A percentile compares a stretch with the other conserved stretches of the same genome.
Conservation (phyloP, 2,113 vertebrate species). For the Callipepla squamata region DNA sequence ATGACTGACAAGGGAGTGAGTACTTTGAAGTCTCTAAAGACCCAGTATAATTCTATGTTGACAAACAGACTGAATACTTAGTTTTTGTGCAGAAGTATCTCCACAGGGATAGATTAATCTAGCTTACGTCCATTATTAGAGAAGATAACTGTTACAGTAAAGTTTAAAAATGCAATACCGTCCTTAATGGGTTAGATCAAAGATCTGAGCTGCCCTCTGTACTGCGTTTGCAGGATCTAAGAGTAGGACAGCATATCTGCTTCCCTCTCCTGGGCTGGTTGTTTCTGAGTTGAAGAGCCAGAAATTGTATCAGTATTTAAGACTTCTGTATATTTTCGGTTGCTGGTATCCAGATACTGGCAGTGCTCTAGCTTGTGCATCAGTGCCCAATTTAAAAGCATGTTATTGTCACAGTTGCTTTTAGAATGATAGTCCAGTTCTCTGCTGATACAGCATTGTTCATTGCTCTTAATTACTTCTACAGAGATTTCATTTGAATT, state of each 20-base stretch:
- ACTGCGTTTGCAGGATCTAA: not conserved
- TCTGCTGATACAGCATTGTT: constrained; percentile 31
- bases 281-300: not conserved
- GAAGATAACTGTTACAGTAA: not conserved
- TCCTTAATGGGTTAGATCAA: not conserved
- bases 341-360: constrained; percentile 6
- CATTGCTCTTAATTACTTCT: not conserved
- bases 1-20: not conserved
- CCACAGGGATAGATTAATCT: not conserved
- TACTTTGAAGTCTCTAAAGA: not conserved
- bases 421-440: not conserved
- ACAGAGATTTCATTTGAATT: not conserved
- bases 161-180: too few relatives aligned
- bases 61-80: not conserved
- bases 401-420: not conserved
- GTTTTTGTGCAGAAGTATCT: not conserved
- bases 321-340: not conserved
- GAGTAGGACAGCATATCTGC: not conserved
- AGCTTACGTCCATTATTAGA: not conserved
- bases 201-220: not conserved
- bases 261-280: not conserved
- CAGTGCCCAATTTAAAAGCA: constrained; percentile 5
- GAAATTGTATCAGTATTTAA: not conserved
- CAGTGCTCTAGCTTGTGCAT: not conserved
- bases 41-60: not conserved